These are phyloP conservation scores for Siphlonurus alternatus DNA, from an alignment of 2,888 invertebrate genomes.

Conservation along the genomic window DNA sequence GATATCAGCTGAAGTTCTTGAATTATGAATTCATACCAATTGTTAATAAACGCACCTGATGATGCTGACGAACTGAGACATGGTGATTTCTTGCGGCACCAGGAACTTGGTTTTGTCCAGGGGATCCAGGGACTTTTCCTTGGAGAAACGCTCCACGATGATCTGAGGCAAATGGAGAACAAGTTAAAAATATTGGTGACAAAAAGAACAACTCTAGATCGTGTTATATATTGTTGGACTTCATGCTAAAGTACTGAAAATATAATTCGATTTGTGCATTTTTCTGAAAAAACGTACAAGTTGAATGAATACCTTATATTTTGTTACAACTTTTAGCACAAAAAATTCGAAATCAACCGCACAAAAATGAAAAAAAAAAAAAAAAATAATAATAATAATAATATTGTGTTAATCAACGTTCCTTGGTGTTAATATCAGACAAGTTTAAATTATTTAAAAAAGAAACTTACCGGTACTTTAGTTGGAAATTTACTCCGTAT, in stretches of 20 bases:
- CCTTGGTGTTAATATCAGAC: not conserved
- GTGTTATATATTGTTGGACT: slow-evolving; percentile 6
- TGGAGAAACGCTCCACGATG: slow-evolving; percentile 21
- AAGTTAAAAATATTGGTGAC: slow-evolving; percentile 1
- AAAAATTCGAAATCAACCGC: too few species aligned
- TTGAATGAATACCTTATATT: too few species aligned
- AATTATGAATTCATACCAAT: too few species aligned
- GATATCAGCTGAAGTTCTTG: too few species aligned
- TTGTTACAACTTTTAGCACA: too few species aligned
- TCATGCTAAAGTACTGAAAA: not conserved
- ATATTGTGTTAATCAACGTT: slow-evolving; percentile 4
- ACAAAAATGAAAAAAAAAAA: not conserved
- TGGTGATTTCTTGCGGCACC: slow-evolving; percentile 75
- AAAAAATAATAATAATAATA: too few species aligned
- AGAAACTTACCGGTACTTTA: slow-evolving; percentile 56
- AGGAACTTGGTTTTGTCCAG: slow-evolving; percentile 75
- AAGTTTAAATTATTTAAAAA: not conserved
- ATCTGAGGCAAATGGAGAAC: too few species aligned
- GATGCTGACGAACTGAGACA: slow-evolving; percentile 74
- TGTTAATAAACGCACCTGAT: slow-evolving; percentile 64
- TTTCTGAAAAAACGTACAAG: too few species aligned
- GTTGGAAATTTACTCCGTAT: slow-evolving; percentile 60
- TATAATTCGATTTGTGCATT: not conserved
- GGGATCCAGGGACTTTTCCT: slow-evolving; percentile 56
- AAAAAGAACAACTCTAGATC: not conserved